A percentile compares a stretch with the other conserved stretches of the same genome.
These are phyloP conservation scores for Apis florea DNA, from an alignment of 1,140 invertebrate genomes.

Conservation along the genomic window DNA sequence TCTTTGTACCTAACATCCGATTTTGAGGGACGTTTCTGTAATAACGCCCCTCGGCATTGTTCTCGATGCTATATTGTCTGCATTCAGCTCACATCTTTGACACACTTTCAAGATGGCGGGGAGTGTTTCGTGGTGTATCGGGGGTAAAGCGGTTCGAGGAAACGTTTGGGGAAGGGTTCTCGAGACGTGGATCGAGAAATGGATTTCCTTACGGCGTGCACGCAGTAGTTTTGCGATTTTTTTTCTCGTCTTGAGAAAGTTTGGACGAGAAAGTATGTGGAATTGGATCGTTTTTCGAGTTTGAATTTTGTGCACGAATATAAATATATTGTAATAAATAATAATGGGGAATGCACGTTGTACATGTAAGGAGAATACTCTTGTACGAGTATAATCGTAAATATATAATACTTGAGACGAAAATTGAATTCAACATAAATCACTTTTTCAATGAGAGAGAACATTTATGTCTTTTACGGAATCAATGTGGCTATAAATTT, in stretches of 20 bases:
- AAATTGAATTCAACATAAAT: not conserved
- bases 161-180: not conserved
- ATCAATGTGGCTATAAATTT: not conserved
- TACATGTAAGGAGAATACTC: too few relatives aligned
- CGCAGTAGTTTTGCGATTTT: not conserved
- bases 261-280: too few relatives aligned
- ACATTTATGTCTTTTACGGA: too few relatives aligned
- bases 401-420: not conserved
- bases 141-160: not conserved
- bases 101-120: slow-evolving; percentile 23
- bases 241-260: not conserved
- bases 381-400: not conserved
- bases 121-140: not conserved
- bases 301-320: too few relatives aligned
- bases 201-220: not conserved
- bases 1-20: slow-evolving; percentile 44
- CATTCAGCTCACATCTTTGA: slow-evolving; percentile 39
- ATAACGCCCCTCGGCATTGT: slow-evolving; percentile 31
- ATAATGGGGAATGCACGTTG: too few relatives aligned
- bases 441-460: not conserved
- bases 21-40: slow-evolving; percentile 41
- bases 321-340: too few relatives aligned
- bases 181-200: slow-evolving; percentile 7
- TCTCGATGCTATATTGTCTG: slow-evolving; percentile 39
- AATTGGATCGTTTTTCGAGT: too few relatives aligned